Conservation (phyloP, 2,888 invertebrate genomes). For the Orchestes rusci region DNA sequence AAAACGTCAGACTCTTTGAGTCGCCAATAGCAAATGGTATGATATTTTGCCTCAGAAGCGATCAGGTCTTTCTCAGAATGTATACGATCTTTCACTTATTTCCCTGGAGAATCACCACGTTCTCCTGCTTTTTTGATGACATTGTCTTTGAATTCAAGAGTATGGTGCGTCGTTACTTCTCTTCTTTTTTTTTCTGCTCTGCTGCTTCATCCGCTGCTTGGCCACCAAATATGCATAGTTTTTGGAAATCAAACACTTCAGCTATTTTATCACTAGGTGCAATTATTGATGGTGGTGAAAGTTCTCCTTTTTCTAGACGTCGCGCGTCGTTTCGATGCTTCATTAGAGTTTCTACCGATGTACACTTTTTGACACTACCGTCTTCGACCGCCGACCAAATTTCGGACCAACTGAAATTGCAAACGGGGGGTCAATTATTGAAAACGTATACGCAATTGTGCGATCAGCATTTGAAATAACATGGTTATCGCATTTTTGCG, state of each 20-base stretch:
- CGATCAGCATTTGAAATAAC: too few relatives aligned
- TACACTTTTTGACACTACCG: neutral
- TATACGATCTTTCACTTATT: slow-evolving; percentile 29
- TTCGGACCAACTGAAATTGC: too few relatives aligned
- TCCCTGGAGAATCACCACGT: slow-evolving; percentile 30
- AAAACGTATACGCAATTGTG: too few relatives aligned
- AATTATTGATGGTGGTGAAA: neutral
- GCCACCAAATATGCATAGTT: slow-evolving; percentile 25
- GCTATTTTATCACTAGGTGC: slow-evolving; percentile 8
- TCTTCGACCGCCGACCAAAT: too few relatives aligned
- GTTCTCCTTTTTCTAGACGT: neutral
- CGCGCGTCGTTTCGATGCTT: neutral
- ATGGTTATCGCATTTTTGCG: too few relatives aligned
- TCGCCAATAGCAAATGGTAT: slow-evolving; percentile 37
- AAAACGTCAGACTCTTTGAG: too few relatives aligned
- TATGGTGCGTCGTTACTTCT: slow-evolving; percentile 31
- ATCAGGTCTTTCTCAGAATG: slow-evolving; percentile 26
- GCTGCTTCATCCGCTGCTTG: slow-evolving; percentile 20
- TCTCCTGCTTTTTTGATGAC: slow-evolving; percentile 37
- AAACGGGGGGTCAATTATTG: too few relatives aligned
- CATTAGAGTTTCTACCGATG: neutral
- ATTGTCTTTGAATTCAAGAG: slow-evolving; percentile 35
- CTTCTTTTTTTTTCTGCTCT: slow-evolving; percentile 29
- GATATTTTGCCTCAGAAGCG: slow-evolving; percentile 35
- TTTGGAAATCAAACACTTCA: slow-evolving; percentile 26